Evolutionary conservation across 2,888 invertebrate genomes (phyloP), one percentile per base, ranked within the genome.

Genomic region (Busseola fusca): DNA sequence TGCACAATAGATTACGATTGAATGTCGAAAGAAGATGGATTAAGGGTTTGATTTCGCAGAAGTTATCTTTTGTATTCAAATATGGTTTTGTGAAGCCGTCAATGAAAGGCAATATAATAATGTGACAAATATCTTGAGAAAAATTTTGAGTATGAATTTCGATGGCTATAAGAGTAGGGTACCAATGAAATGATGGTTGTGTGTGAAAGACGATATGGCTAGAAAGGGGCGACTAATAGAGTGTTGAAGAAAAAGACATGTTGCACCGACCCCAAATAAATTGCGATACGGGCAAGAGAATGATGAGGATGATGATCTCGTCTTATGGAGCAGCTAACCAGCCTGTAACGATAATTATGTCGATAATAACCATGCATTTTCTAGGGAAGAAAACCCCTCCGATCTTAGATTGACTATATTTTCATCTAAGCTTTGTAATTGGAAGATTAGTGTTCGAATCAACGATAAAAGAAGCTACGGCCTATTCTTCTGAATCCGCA

Each of bases 1-100:
- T 25, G n/a, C 30, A 56, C 60, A 70, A 76, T 76, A 40, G 40
- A 40, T 60, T 25, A 69, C 59, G 16, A 37, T 58, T 63, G 16
- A n/a, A 60, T 45, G 40, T 18, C n/a, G 18, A 40, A 58, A 30
- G 18, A 45, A 59, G 76, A 75, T 25, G 25, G 42, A 75, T 63
- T 52, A 54, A 48, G 34, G 25, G 67, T 48, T 42, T 34, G 18
- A 67, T 74, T 37, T 62, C 45, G 50, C 34, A 52, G 12, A 30
- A 56, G 54, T 52, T 37, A 45, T 14, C 5, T 56, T 68, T 59
- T 56, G 25, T 27, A 62, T 50, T n/a, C 10, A 10, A 10, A 62
- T 16, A 30, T 10, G 10, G 10, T 12, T n/a, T 63, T 63, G 30
- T 54, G 3, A n/a, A 30, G n/a, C 10, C 10, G n/a, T 63, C 9